Evolutionary conservation across 2,888 invertebrate genomes (phyloP).

Genomic region (Diarsia mendica): DNA sequence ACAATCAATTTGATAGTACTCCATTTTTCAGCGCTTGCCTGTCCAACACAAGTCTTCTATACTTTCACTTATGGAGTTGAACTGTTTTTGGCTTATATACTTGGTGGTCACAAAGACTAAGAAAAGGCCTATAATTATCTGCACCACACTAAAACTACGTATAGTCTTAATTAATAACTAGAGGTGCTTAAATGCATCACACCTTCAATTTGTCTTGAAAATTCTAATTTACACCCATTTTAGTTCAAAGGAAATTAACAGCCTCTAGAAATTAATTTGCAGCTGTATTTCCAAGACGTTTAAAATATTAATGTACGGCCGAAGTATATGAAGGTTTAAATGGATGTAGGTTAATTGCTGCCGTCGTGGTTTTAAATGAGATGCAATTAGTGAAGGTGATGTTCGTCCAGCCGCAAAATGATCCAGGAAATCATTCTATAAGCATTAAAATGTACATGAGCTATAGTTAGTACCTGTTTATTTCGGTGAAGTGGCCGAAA

Average conservation of each 20-base stretch:
- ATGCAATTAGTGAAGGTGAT: slow-evolving; percentile 81
- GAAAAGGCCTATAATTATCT: slow-evolving; percentile 54
- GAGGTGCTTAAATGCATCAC: slow-evolving; percentile 52
- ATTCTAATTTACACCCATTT: slow-evolving; percentile 58
- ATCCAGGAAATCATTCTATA: slow-evolving; percentile 72
- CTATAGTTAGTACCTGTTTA: background rate
- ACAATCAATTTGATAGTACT: slow-evolving; percentile 74
- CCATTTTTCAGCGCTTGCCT: slow-evolving; percentile 41
- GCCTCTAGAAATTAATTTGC: slow-evolving; percentile 59
- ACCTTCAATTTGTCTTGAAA: slow-evolving; percentile 51
- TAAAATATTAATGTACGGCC: slow-evolving; percentile 55
- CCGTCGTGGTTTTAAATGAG: slow-evolving; percentile 79
- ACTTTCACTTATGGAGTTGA: background rate
- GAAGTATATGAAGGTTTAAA: slow-evolving; percentile 63
- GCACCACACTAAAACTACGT: slow-evolving; percentile 7
- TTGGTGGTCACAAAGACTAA: slow-evolving; percentile 22
- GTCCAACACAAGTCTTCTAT: background rate
- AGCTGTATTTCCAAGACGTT: slow-evolving; percentile 61
- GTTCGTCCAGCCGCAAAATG: slow-evolving; percentile 70
- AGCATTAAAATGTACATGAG: slow-evolving; percentile 55
- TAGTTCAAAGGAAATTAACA: slow-evolving; percentile 65
- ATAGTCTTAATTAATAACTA: slow-evolving; percentile 57
- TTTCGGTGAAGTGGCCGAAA: too few species aligned
- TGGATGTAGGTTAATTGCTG: slow-evolving; percentile 83
- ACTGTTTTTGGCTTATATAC: slow-evolving; percentile 34